phyloP scores from a whole-genome alignment of 2,888 invertebrate genomes.

The Lepidochrysops patricia region DNA sequence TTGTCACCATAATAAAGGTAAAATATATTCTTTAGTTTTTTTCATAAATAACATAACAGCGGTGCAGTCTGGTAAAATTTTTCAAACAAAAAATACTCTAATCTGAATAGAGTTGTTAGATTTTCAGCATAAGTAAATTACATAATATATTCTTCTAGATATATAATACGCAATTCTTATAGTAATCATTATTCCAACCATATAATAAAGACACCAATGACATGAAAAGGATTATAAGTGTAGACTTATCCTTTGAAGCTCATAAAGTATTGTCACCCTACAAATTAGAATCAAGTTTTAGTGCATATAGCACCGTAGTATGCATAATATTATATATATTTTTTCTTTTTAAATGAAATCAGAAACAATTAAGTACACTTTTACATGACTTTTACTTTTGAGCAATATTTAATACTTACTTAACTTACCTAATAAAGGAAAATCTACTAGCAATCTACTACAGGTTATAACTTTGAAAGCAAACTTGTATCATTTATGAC shows the following conservation, averaged over 20 bases:
- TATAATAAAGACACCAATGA: not conserved
- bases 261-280: slow-evolving; percentile 2
- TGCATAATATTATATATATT: not conserved
- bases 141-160: not conserved
- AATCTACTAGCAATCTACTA: not conserved
- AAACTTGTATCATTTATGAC: not conserved
- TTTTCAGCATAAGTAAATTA: too few relatives aligned
- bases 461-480: not conserved
- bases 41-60: too few relatives aligned
- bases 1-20: too few relatives aligned
- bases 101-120: too few relatives aligned
- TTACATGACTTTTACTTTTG: not conserved
- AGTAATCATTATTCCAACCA: not conserved
- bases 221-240: not conserved
- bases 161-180: not conserved
- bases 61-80: too few relatives aligned
- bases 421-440: not conserved
- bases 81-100: too few relatives aligned
- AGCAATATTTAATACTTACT: not conserved
- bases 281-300: not conserved
- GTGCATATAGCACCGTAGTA: not conserved
- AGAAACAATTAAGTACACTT: too few relatives aligned
- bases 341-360: too few relatives aligned
- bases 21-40: too few relatives aligned
- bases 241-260: not conserved